A percentile compares a stretch with the other conserved stretches of the same genome.
Conservation (phyloP, 2,797 vertebrate genomes). For the Poecilia wingei region DNA sequence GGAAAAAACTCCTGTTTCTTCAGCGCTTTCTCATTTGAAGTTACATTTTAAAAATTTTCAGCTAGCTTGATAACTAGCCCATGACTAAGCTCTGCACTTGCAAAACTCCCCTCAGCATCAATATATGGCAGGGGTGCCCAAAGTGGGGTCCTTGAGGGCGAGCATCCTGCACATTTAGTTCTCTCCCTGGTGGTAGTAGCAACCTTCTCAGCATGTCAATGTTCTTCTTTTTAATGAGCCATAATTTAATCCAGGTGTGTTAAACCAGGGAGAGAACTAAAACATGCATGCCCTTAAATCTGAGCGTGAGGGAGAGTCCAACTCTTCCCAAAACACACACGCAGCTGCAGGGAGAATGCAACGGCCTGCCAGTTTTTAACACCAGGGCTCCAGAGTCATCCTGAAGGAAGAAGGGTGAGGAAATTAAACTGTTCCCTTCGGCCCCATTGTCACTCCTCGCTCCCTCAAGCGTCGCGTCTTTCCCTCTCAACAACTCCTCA, state of each 20-base stretch:
- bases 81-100: not conserved
- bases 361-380: slow-evolving; percentile 47
- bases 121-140: not conserved
- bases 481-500: slow-evolving; percentile 4
- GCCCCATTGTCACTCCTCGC: slow-evolving; percentile 28
- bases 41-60: not conserved
- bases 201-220: no score
- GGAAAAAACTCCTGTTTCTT: not conserved
- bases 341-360: slow-evolving; percentile 29
- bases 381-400: slow-evolving; percentile 34
- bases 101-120: not conserved
- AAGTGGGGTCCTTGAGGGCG: no score
- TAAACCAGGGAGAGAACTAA: no score
- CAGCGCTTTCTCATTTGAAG: not conserved
- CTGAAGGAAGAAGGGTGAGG: slow-evolving; percentile 52
- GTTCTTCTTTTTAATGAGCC: no score
- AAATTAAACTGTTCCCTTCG: slow-evolving; percentile 49
- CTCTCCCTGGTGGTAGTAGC: no score
- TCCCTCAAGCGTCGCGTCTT: slow-evolving; percentile 22
- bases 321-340: not conserved
- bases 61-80: not conserved
- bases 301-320: slow-evolving; percentile 13
- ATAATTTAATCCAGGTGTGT: no score
- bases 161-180: no score
- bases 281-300: slow-evolving; percentile 26